Evolutionary conservation across 2,797 vertebrate genomes (phyloP).

Genomic region (Brachyrhaphis roseni): DNA sequence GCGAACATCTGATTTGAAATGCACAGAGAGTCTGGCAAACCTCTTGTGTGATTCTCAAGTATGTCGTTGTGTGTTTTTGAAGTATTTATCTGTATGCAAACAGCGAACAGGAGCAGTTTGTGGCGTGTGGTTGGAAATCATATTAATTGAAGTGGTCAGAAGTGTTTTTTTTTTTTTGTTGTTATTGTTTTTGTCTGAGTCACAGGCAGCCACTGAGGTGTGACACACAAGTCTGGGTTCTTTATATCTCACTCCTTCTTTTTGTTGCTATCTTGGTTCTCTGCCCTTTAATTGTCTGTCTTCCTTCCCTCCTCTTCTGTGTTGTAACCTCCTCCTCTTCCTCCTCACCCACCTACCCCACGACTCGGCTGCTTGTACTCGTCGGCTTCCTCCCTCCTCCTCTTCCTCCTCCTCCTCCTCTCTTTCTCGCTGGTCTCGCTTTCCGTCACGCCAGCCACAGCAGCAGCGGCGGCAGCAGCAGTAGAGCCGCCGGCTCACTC

Average conservation of each 20-base stretch:
- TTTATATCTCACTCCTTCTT: constrained; percentile 29
- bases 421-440: constrained; percentile 54
- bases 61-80: constrained; percentile 21
- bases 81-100: constrained; percentile 41
- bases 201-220: constrained; percentile 62
- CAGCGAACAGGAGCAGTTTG: constrained; percentile 25
- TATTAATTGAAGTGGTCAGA: constrained; percentile 63
- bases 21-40: constrained; percentile 18
- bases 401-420: constrained; percentile 22
- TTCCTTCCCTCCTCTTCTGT: constrained; percentile 71
- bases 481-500: constrained; percentile 51
- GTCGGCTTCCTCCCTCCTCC: constrained; percentile 53
- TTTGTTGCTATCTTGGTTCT: constrained; percentile 57
- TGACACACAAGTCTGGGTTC: constrained; percentile 59
- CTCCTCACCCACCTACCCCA: constrained; percentile 22
- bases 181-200: constrained; percentile 70
- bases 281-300: constrained; percentile 64
- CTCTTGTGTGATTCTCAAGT: constrained; percentile 30
- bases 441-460: constrained; percentile 67
- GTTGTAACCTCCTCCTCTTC: constrained; percentile 48
- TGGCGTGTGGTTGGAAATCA: constrained; percentile 21
- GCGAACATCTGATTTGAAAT: constrained; percentile 23
- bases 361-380: constrained; percentile 55
- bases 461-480: constrained; percentile 45
- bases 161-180: constrained; percentile 48